A percentile compares a stretch with the other conserved stretches of the same genome.
phyloP scores from a whole-genome alignment of 2,113 vertebrate species.

The Salminus brasiliensis region DNA sequence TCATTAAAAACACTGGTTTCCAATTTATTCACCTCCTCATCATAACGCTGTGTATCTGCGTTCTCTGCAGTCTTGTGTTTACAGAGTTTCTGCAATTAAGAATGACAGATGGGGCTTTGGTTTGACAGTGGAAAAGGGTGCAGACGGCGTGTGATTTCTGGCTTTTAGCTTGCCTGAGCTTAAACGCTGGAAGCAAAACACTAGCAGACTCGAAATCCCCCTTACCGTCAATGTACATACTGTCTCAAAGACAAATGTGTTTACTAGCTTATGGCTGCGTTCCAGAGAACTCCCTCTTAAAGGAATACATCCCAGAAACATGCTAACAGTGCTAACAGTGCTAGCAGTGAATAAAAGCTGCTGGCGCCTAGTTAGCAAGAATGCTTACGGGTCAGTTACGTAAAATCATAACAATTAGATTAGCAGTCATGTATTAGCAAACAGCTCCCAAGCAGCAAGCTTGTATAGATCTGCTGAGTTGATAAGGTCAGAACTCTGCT shows the following conservation, averaged over 20 bases:
- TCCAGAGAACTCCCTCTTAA: neutral
- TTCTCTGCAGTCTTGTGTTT: neutral
- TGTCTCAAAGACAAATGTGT: neutral
- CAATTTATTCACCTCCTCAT: too few species aligned
- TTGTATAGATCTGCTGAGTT: too few species aligned
- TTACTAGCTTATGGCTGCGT: neutral
- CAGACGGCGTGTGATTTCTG: conserved; percentile 1
- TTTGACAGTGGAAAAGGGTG: neutral
- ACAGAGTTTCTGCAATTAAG: conserved; percentile 8
- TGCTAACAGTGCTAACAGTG: neutral
- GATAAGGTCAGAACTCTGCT: too few species aligned
- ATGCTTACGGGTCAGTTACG: neutral
- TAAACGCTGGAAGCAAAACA: neutral
- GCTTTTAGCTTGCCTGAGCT: neutral
- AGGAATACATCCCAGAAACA: neutral
- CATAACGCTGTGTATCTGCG: neutral
- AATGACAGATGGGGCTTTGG: conserved; percentile 24
- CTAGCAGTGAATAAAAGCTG: neutral
- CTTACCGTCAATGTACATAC: neutral
- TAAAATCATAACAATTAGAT: neutral
- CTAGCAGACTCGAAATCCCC: neutral
- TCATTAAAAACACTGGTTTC: too few species aligned
- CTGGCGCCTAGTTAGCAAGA: neutral
- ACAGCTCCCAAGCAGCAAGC: too few species aligned
- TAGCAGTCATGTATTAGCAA: too few species aligned